Percentiles rank a stretch among this genome's conserved stretches.
phyloP scores from a whole-genome alignment of 2,888 invertebrate genomes.

The Dorcus hopei region DNA sequence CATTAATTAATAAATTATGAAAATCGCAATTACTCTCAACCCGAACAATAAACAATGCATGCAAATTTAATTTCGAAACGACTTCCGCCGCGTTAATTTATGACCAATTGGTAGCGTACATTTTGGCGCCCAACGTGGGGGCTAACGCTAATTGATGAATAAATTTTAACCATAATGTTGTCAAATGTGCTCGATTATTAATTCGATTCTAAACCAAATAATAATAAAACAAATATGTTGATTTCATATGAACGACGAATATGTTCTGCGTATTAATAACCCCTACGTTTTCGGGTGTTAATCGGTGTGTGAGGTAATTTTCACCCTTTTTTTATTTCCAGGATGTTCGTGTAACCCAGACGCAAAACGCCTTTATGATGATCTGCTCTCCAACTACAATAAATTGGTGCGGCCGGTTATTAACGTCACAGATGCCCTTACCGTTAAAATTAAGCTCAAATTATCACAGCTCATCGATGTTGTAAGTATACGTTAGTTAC shows the following conservation, averaged over 20 bases:
- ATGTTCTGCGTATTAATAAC: neutral
- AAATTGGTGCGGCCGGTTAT: slow-evolving; percentile 83
- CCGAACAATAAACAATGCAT: too few relatives aligned
- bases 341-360: slow-evolving; percentile 85
- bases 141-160: too few relatives aligned
- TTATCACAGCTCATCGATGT: slow-evolving; percentile 88
- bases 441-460: slow-evolving; percentile 82
- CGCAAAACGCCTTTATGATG: slow-evolving; percentile 84
- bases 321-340: slow-evolving; percentile 47
- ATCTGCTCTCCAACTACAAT: slow-evolving; percentile 83
- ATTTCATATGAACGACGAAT: neutral
- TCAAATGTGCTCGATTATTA: too few relatives aligned
- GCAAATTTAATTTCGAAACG: too few relatives aligned
- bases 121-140: too few relatives aligned
- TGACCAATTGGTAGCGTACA: too few relatives aligned
- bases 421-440: slow-evolving; percentile 80
- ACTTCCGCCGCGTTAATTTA: too few relatives aligned
- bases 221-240: neutral
- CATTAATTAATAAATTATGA: too few relatives aligned
- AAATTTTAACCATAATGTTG: too few relatives aligned
- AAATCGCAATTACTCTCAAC: too few relatives aligned
- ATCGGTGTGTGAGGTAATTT: neutral
- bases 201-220: neutral
- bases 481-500: slow-evolving; percentile 54
- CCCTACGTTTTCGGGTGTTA: neutral